Percentiles rank a stretch among this genome's conserved stretches.
phyloP scores from a whole-genome alignment of 2,113 vertebrate genomes.

The Alosa alosa region DNA sequence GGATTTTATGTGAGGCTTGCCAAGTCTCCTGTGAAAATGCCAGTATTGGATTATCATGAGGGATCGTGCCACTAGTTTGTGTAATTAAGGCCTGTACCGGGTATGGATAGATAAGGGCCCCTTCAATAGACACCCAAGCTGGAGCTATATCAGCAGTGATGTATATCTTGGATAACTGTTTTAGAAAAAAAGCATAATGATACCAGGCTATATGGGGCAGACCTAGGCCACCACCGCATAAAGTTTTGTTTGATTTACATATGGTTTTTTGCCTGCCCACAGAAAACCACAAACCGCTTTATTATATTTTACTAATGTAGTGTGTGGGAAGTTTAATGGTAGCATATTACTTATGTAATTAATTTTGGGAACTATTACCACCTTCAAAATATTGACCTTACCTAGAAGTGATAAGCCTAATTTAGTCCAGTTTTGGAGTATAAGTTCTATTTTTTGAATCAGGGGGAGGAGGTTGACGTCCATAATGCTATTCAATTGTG shows the following conservation, averaged over 20 bases:
- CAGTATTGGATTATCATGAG: neutral
- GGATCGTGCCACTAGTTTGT: neutral
- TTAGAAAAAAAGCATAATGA: neutral
- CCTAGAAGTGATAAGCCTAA: neutral
- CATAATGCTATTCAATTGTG: neutral
- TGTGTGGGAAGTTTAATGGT: neutral
- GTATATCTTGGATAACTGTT: too few species aligned
- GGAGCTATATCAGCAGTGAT: neutral
- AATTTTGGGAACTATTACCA: too few species aligned
- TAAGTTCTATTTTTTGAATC: neutral
- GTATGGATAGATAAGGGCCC: neutral
- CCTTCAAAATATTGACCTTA: neutral
- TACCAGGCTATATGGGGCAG: neutral
- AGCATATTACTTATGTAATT: neutral
- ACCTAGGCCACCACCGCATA: neutral
- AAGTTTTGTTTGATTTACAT: neutral
- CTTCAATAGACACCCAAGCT: constrained; percentile 5
- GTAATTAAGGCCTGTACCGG: neutral
- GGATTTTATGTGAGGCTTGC: too few species aligned
- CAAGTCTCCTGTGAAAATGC: too few species aligned
- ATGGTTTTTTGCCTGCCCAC: neutral
- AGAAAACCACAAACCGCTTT: neutral
- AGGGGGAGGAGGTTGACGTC: neutral
- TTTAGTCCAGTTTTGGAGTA: neutral
- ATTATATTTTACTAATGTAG: neutral